Evolutionary conservation across 2,888 invertebrate species (phyloP), one percentile per base, ranked within the genome.

Genomic region (Elmis aenea): DNA sequence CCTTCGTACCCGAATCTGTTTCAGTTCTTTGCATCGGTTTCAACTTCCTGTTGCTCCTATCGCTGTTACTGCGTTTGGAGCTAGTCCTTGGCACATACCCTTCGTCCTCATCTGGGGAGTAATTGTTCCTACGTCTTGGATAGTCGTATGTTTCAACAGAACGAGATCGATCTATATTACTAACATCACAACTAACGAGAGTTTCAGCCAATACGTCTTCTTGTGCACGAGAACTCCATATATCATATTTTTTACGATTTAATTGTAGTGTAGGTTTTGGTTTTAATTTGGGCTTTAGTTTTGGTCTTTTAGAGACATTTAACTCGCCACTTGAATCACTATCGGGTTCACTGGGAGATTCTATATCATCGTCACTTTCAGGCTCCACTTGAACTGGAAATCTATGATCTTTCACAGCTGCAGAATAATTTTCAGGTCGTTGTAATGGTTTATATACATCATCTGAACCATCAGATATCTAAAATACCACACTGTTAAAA

Each of bases 161-260:
- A 13, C 81, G 69, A 32, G 73, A 81, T 69, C 76, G 81, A 63
- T 74, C 74, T 60, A 71, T 78, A 66, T 68, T 75, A 56, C 81
- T 78, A 5, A 90, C 87, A 64, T 83, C 85, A 66, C 86, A 86
- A 23, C 78, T 78, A 6, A 80, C 78, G 69, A 91, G 75, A 52
- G 85, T 82, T 59, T 88, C 84, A 13, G 84, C 81, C 31, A 91
- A 66, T 0, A 83, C 74, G 50, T 89, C 88, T 61, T 90, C 89
- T 69, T 88, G 80, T n/a, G 74, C 64, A 44, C 75, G 73, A 2
- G 70, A 68, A 48, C 75, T 72, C 90, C 90, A 91, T 47, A 90
- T 76, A 63, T 85, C 84, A 57, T 87, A 88, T 63, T 83, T 83
- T 37, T 79, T 81, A 44, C 26, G 26, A 50, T 73, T 78, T 57